phyloP scores from a whole-genome alignment of 2,888 invertebrate species.

The Rhagonycha fulva region DNA sequence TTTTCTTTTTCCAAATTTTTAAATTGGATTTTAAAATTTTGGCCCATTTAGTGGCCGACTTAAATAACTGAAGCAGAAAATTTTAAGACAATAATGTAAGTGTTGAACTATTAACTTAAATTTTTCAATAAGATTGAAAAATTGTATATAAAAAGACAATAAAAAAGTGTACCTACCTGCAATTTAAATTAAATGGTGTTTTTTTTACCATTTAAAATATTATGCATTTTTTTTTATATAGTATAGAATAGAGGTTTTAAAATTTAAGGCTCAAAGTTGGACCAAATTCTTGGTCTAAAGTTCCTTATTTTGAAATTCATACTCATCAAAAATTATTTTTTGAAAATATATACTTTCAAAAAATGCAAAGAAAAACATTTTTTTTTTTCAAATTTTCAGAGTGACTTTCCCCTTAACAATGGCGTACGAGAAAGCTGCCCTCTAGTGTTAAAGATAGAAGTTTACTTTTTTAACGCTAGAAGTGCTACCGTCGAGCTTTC shows the following conservation, averaged over 20 bases:
- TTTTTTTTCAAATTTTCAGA: no score
- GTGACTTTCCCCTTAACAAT: no score
- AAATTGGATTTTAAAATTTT: no score
- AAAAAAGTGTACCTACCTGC: background rate
- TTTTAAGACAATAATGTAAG: background rate
- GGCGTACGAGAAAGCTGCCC: no score
- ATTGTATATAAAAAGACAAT: background rate
- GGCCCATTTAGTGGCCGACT: no score
- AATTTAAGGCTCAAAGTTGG: no score
- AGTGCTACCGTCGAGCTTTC: no score
- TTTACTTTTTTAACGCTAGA: no score
- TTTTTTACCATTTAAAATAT: background rate
- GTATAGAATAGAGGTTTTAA: background rate
- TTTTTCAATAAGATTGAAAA: background rate
- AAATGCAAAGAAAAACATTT: no score
- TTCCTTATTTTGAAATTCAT: background rate
- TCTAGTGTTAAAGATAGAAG: no score
- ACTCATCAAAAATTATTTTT: background rate
- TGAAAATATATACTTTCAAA: no score
- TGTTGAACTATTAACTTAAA: background rate
- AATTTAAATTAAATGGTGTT: background rate
- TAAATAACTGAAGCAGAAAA: background rate
- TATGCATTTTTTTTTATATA: background rate
- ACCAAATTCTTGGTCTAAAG: background rate
- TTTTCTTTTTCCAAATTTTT: no score